Base-by-base conservation (phyloP, 2,113 vertebrate species). In the Eurystomus gularis region DNA sequence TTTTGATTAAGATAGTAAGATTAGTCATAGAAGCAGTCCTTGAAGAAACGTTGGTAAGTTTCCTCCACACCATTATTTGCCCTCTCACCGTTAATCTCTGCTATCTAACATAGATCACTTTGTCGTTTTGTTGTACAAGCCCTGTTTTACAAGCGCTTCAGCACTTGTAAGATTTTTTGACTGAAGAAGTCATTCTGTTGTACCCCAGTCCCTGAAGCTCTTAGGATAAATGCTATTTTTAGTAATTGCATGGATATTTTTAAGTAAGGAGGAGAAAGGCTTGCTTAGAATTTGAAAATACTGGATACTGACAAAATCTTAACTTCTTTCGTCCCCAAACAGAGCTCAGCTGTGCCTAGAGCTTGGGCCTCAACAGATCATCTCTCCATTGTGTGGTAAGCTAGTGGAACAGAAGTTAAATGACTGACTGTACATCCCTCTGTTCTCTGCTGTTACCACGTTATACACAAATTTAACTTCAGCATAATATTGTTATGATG, bases 351-450 rank as follows among this genome's bases (percentile, higher is more conserved):
- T 70, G 98, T 99, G 88, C 99, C 99, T 93, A 98, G 98, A 96
- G 98, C 98, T 3, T 99, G 99, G 99, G 98, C 99, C 60, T 99
- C 99, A 91, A 99, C 99, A 68, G 99, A 99, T 83, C 99, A 99
- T 71, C 98, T 99, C 71, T 99, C 99, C 79, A 99, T 99, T 57
- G 99, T 99, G 70, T 99, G 99, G 99, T 99, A 98, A 98, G 97
- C 95, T 66, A 7, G 48, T 57, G 16, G 49, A 62, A 33, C 46
- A 90, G 48, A 72, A 37, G 12, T 88, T 80, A 58, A 85, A 68
- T 80, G 31, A 3, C 48, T 89, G 35, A 15, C n/a, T 2, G 0
- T 58, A 48, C 23, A 49, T 46, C 24, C 6, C 28, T 81, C 40
- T 68, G 13, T 92, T 85, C 24, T 73, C 42, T 71, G 9, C 57